Conservation (phyloP, 2,113 vertebrate species). For the Antigone vipio region DNA sequence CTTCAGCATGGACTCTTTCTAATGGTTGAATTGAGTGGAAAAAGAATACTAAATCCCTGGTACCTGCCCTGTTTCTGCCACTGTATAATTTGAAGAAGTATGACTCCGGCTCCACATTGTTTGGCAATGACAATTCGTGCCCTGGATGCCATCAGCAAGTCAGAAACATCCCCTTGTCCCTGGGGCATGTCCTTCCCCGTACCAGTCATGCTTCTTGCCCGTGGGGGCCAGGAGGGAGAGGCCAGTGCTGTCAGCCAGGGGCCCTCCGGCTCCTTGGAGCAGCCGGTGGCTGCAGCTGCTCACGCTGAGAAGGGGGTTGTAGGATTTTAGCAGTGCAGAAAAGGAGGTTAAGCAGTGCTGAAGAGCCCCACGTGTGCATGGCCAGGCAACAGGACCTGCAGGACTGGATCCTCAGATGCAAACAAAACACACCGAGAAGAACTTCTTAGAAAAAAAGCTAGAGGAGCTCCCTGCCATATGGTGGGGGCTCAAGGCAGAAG, state of each 20-base stretch:
- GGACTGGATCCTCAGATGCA: background rate
- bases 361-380: accelerated
- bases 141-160: background rate
- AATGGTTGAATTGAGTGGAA: background rate
- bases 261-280: background rate
- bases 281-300: background rate
- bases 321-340: background rate
- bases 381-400: background rate
- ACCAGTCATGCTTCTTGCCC: background rate
- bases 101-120: background rate
- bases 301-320: background rate
- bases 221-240: accelerated
- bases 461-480: background rate
- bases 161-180: background rate
- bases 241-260: accelerated
- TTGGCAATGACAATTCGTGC: background rate
- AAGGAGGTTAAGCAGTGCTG: accelerated
- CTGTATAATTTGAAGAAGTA: background rate
- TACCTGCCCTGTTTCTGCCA: background rate
- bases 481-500: background rate
- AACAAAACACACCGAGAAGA: accelerated
- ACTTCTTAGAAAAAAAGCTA: background rate
- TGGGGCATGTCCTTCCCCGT: background rate
- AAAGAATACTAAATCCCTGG: background rate
- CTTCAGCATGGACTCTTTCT: background rate